These are phyloP conservation scores for Sisyra nigra DNA, from an alignment of 2,888 invertebrate species.

Conservation along the genomic window DNA sequence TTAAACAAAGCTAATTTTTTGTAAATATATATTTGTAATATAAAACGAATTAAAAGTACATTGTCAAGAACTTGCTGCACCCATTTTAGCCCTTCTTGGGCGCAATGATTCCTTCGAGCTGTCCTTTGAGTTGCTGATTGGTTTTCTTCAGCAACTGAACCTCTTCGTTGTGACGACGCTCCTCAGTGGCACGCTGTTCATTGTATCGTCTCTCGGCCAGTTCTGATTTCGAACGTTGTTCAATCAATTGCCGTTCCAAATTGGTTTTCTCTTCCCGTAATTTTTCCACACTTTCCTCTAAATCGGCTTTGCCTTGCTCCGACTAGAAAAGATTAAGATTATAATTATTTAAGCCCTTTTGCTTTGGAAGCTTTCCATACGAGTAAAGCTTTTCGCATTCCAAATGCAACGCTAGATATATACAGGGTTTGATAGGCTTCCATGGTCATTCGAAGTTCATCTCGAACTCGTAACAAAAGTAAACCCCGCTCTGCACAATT, in stretches of 20 bases:
- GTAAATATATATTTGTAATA: no score
- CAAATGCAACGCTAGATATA: constrained; percentile 94
- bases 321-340: constrained; percentile 32
- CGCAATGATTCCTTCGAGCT: constrained; percentile 87
- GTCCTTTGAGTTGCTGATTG: constrained; percentile 85
- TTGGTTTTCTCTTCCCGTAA: constrained; percentile 48
- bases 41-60: no score
- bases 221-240: constrained; percentile 55
- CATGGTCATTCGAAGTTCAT: constrained; percentile 93
- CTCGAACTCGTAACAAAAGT: constrained; percentile 78
- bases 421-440: constrained; percentile 93
- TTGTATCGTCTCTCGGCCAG: constrained; percentile 67
- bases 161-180: constrained; percentile 85
- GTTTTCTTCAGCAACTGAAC: constrained; percentile 84
- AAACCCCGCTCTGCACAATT: constrained; percentile 94
- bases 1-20: no score
- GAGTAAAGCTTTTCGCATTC: constrained; percentile 93
- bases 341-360: background rate
- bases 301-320: constrained; percentile 75
- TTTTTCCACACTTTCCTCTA: constrained; percentile 56
- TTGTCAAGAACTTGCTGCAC: no score
- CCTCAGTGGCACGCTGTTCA: constrained; percentile 75
- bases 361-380: constrained; percentile 23
- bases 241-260: constrained; percentile 42
- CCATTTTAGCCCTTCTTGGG: constrained; percentile 66